Evolutionary conservation across 2,797 vertebrate genomes (phyloP), one percentile per base, ranked within the genome.

Genomic region (Hozukius guyotensis): DNA sequence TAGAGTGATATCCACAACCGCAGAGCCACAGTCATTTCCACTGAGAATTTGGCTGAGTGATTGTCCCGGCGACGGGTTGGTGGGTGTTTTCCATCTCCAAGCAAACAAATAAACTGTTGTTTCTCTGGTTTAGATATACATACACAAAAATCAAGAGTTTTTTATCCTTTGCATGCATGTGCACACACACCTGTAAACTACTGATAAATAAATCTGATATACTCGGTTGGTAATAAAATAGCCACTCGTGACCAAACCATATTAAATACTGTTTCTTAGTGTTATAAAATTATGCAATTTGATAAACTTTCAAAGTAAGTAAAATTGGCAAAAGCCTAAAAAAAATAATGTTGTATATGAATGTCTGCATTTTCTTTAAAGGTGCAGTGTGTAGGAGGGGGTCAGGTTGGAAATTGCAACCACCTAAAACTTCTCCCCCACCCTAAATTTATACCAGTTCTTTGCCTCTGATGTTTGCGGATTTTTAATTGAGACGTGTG

Each of bases 1-100:
- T n/a, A 16, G 22, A 56, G 16, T 46, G 61, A 77, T 34, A 70
- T 55, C 56, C 10, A 25, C 6, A 32, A 70, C 76, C 31, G 1
- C 71, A n/a, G 25, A 68, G 52, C 14, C 31, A 60, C 67, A 69
- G 22, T 77, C 16, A 70, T 77, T 67, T 72, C 70, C 65, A 25
- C 31, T 55, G 65, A 55, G 29, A 25, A 24, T 65, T 56, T 63
- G 60, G 64, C 27, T 18, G 34, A 66, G 3, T 18, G 65, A 49
- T 9, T 31, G 52, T 72, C 53, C 49, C n/a, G 2, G 34, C 4
- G 60, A 53, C 22, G 36, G 20, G 32, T 29, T 67, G 69, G 72
- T 42, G 55, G 64, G 56, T 72, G 59, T 71, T 77, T 76, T 63
- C 65, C 46, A 56, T 61, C 57, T 64, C 20, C 10, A 22, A 60